phyloP scores from a whole-genome alignment of 2,888 invertebrate genomes.

The Prosopocoilus inquinatus region DNA sequence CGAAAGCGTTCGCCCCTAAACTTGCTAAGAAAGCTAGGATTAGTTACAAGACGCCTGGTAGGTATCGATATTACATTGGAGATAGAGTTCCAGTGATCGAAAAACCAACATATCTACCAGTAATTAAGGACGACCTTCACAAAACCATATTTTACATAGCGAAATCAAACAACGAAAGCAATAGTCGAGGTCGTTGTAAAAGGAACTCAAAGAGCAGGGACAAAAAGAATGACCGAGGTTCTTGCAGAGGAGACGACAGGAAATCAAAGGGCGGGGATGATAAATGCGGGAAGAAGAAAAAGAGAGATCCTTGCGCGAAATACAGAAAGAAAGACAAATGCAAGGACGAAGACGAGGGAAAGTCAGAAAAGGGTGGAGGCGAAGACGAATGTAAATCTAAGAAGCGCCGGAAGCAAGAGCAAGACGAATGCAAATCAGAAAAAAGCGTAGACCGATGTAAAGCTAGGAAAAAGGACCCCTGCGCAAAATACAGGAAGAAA shows the following conservation, averaged over 20 bases:
- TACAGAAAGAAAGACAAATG: background rate
- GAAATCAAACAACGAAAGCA: background rate
- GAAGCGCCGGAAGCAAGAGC: no score
- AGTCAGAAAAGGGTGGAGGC: background rate
- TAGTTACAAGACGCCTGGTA: slow-evolving; percentile 4
- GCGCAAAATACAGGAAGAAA: background rate
- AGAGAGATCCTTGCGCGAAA: slow-evolving; percentile 5
- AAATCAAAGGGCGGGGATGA: background rate
- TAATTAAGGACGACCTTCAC: no score
- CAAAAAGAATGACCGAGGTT: slow-evolving; percentile 5
- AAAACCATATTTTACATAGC: no score
- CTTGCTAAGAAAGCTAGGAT: background rate
- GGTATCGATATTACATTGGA: slow-evolving; percentile 6
- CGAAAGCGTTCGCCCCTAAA: no score
- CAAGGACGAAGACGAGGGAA: background rate
- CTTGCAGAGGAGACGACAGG: background rate
- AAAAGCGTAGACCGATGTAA: no score
- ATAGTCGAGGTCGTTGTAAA: slow-evolving; percentile 1
- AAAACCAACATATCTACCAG: no score
- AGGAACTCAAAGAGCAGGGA: background rate
- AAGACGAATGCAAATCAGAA: no score
- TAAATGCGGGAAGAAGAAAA: background rate
- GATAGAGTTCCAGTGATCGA: background rate
- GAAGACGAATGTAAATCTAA: no score
- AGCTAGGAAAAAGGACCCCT: background rate